A percentile compares a stretch with the other conserved stretches of the same genome.
Evolutionary conservation across 2,797 vertebrate species (phyloP).

Genomic region (Lerista edwardsae): DNA sequence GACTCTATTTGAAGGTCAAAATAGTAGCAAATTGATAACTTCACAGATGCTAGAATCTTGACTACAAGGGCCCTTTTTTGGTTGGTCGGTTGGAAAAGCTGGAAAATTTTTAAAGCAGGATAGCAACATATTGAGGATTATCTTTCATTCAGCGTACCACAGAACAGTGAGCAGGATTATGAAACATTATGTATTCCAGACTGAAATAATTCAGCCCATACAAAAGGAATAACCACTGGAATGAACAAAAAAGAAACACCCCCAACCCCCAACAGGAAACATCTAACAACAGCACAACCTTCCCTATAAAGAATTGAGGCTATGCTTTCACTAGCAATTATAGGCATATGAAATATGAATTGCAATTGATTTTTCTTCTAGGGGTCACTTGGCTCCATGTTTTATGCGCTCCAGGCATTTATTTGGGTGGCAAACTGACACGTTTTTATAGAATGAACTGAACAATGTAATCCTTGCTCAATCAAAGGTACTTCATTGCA

Average conservation of each 20-base stretch:
- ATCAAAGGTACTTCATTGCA: constrained; percentile 77
- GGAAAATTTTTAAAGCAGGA: constrained; percentile 74
- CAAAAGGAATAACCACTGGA: constrained; percentile 47
- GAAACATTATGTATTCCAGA: constrained; percentile 61
- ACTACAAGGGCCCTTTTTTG: constrained; percentile 18
- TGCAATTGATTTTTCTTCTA: constrained; percentile 86
- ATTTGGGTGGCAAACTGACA: constrained; percentile 83
- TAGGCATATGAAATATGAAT: constrained; percentile 90
- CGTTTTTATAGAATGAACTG: constrained; percentile 75
- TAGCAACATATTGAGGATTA: background rate
- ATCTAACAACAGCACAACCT: constrained; percentile 49
- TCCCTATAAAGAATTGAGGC: constrained; percentile 78
- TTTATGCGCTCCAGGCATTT: constrained; percentile 83
- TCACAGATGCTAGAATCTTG: constrained; percentile 81
- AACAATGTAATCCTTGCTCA: constrained; percentile 74
- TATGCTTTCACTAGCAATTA: constrained; percentile 85
- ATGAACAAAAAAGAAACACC: constrained; percentile 45
- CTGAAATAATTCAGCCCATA: constrained; percentile 45
- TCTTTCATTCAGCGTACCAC: constrained; percentile 41
- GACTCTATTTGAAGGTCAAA: constrained; percentile 84
- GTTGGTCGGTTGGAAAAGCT: constrained; percentile 23
- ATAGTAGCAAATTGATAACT: constrained; percentile 85
- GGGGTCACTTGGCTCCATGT: constrained; percentile 79
- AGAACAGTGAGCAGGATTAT: constrained; percentile 33
- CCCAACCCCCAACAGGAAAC: constrained; percentile 50